Evolutionary conservation across 2,797 vertebrate genomes (phyloP).

Genomic region (Acanthis flammea): DNA sequence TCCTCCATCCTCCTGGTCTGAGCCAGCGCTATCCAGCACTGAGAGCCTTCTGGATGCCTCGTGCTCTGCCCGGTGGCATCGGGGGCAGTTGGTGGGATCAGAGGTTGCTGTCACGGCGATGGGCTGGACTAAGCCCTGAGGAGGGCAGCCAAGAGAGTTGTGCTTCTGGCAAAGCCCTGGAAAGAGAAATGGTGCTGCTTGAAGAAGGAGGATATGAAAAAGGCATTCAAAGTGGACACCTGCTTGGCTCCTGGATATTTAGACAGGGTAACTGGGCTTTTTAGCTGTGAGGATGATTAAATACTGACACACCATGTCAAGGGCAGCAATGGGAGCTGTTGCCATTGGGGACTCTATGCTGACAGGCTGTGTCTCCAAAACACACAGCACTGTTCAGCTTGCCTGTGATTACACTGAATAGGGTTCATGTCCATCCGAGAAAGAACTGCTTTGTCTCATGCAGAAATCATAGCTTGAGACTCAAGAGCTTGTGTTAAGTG

Average conservation of each 20-base stretch:
- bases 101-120: conserved; percentile 82
- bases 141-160: conserved; percentile 76
- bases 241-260: neutral
- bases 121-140: conserved; percentile 79
- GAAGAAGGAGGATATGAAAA: neutral
- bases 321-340: neutral
- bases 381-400: neutral
- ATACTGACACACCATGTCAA: neutral
- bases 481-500: neutral
- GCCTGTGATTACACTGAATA: neutral
- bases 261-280: neutral
- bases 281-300: neutral
- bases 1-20: conserved; percentile 60
- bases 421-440: neutral
- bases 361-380: neutral
- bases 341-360: neutral
- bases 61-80: conserved; percentile 70
- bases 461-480: neutral
- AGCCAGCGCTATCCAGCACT: conserved; percentile 48
- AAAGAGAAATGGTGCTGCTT: neutral
- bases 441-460: neutral
- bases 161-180: conserved; percentile 85
- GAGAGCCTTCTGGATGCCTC: conserved; percentile 61
- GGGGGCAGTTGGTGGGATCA: conserved; percentile 82
- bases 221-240: neutral